Evolutionary conservation across 1,140 invertebrate genomes (phyloP), one percentile per base, ranked within the genome.

Genomic region (Mamestra configurata): DNA sequence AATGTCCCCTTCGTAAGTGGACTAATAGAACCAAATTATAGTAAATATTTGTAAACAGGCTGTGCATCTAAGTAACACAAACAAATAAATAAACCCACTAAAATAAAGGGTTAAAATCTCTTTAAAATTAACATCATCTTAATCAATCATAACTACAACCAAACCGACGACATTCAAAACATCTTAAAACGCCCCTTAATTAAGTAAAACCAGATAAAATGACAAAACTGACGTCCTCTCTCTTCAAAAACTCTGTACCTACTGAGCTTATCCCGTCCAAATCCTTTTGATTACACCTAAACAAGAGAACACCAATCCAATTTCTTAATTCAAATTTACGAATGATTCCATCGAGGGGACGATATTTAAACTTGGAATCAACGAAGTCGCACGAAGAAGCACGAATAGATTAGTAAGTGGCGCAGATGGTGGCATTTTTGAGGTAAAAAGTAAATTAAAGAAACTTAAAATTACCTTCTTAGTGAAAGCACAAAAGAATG

Each of bases 241-340:
- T 59, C 18, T 43, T 31, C 55, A 22, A 75, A 57, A n/a, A 22
- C 13, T 11, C 20, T 46, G 15, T 49, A 46, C 35, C 22, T 24
- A 31, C 55, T 76, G 57, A 61, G 40, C 40, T 76, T 64, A 76
- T 76, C 57, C 57, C n/a, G 15, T 20, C 24, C 15, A 68, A 76
- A 76, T 76, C 73, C 24, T 46, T 59, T 76, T 76, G 57, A 76
- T 76, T 64, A 76, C 31, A 46, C 55, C 57, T 76, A 49, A 64
- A 76, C 51, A 79, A 64, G 70, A 83, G 79, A 73, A 79, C 57
- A 57, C 79, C 76, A 79, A 81, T 84, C 83, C 79, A 84, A 81
- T 82, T 84, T 84, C 81, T 79, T 80, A 77, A 80, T 80, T 80
- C 66, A 80, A 80, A 80, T 80, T 70, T 71, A 53, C 49, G 53